Conservation (phyloP, 2,113 vertebrate genomes). For the Seriola rivoliana region DNA sequence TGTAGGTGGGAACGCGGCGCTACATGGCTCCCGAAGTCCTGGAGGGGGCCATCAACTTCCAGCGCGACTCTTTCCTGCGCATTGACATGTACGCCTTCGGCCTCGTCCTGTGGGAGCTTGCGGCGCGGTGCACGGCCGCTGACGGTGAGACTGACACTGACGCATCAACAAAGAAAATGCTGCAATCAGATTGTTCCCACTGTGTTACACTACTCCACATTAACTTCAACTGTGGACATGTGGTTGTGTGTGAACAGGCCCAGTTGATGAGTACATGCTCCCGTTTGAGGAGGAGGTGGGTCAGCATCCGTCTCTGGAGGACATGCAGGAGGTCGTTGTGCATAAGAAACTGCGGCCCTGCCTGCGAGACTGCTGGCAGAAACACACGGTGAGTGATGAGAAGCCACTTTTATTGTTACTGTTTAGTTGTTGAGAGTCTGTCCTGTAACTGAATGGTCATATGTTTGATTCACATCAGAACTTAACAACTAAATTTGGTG, state of each 20-base stretch:
- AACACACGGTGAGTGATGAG: slow-evolving; percentile 89
- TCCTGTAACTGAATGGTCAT: too few species aligned
- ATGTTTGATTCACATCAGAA: too few species aligned
- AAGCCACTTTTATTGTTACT: too few species aligned
- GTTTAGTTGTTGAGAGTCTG: too few species aligned
- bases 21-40: slow-evolving; percentile 99
- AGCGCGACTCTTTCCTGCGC: slow-evolving; percentile 96
- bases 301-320: slow-evolving; percentile 98
- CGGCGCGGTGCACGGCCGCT: slow-evolving; percentile 93
- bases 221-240: background rate
- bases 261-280: slow-evolving; percentile 97
- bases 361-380: slow-evolving; percentile 97
- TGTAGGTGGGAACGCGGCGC: slow-evolving; percentile 93
- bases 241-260: slow-evolving; percentile 83
- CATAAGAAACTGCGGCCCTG: slow-evolving; percentile 98
- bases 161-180: too few species aligned
- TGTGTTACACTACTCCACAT: background rate
- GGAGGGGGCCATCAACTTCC: slow-evolving; percentile 98
- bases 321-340: slow-evolving; percentile 99
- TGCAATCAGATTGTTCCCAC: background rate
- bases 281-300: slow-evolving; percentile 98
- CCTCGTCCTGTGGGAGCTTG: slow-evolving; percentile 95
- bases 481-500: too few species aligned
- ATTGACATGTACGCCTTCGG: slow-evolving; percentile 99
- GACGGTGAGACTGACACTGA: slow-evolving; percentile 87